Evolutionary conservation across 2,113 vertebrate species (phyloP).

Genomic region (Pollimyrus isidori): DNA sequence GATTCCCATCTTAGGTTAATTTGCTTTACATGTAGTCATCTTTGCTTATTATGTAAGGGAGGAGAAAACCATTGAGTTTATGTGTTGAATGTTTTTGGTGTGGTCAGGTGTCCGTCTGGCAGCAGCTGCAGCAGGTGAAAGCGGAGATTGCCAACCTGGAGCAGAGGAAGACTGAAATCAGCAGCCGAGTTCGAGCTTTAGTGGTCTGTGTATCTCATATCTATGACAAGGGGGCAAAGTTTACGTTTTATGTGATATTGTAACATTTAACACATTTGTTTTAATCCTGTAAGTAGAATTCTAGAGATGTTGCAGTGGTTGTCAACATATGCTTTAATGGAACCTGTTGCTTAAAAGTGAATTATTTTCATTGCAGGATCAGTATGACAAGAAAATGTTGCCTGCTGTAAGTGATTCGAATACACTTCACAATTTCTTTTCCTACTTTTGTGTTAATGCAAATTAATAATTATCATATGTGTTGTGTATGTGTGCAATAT

Average conservation of each 20-base stretch:
- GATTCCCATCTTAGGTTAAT: not conserved
- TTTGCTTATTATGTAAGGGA: not conserved
- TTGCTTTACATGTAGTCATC: not conserved
- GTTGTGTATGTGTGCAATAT: too few relatives aligned
- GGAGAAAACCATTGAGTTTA: not conserved
- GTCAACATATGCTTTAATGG: not conserved
- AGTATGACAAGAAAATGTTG: slow-evolving; percentile 51
- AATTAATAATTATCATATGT: too few relatives aligned
- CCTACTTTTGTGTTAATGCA: not conserved
- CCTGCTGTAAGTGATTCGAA: slow-evolving; percentile 46
- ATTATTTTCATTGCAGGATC: slow-evolving; percentile 39
- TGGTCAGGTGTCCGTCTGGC: slow-evolving; percentile 65
- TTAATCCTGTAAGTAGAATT: not conserved
- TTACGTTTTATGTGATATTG: not conserved
- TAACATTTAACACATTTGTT: not conserved
- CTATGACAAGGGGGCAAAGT: not conserved
- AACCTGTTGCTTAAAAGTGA: not conserved
- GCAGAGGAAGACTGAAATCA: slow-evolving; percentile 55
- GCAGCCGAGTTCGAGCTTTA: slow-evolving; percentile 51
- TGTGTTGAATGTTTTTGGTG: slow-evolving; percentile 1
- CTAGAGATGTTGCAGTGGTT: not conserved
- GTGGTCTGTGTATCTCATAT: slow-evolving; percentile 55
- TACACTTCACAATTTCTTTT: not conserved
- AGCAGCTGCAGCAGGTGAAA: slow-evolving; percentile 57
- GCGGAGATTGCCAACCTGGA: slow-evolving; percentile 62